Percentiles rank a stretch among this genome's conserved stretches.
These are phyloP conservation scores for Thalassaphorura encarpata DNA, from an alignment of 1,140 invertebrate species.

Conservation along the genomic window DNA sequence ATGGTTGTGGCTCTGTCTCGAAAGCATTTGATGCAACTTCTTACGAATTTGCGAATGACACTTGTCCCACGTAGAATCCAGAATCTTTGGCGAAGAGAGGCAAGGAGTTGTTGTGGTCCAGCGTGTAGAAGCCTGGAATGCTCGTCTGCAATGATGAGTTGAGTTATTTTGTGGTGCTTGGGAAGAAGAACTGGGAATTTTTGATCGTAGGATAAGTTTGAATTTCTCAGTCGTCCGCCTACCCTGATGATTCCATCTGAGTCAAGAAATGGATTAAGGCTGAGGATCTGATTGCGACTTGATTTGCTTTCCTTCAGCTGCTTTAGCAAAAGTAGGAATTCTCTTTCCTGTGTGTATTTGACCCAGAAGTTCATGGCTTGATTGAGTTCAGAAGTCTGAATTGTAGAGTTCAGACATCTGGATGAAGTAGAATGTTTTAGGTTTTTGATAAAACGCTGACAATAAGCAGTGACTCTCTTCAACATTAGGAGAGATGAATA, in stretches of 20 bases:
- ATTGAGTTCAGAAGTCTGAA: neutral
- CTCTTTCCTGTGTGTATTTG: neutral
- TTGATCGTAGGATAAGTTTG: neutral
- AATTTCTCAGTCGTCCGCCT: neutral
- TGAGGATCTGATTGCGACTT: neutral
- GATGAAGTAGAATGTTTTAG: neutral
- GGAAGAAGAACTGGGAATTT: conserved; percentile 1
- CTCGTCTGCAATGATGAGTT: neutral
- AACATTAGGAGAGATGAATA: neutral
- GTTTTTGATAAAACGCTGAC: neutral
- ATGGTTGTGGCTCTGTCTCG: neutral
- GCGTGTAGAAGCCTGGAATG: neutral
- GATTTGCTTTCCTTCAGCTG: neutral
- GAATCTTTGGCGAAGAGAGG: neutral
- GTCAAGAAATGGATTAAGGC: conserved; percentile 1
- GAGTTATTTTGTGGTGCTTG: neutral
- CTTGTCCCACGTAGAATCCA: neutral
- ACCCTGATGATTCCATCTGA: neutral
- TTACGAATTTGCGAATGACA: neutral
- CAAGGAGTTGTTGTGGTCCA: neutral
- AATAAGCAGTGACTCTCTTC: neutral
- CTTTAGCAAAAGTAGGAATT: neutral
- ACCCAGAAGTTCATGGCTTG: neutral
- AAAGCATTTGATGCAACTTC: neutral
- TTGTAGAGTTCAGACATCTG: neutral